Evolutionary conservation across 2,797 vertebrate species (phyloP).

Genomic region (Spea hammondii): DNA sequence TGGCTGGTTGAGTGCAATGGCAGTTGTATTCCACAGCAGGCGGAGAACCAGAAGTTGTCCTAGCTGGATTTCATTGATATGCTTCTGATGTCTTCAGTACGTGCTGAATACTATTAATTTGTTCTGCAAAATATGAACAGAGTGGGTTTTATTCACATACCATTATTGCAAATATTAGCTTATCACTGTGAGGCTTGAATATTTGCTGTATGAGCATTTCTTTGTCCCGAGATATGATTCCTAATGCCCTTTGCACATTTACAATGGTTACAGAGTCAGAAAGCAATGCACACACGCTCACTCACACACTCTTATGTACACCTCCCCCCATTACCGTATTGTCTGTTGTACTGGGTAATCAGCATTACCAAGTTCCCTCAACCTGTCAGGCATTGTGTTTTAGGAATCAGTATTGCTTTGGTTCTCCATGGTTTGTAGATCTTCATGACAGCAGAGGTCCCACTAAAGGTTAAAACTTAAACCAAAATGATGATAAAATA

Average conservation of each 20-base stretch:
- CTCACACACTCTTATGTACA: background rate
- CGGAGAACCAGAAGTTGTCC: too few relatives aligned
- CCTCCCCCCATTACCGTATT: conserved; percentile 17
- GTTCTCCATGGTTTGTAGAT: background rate
- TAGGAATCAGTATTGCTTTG: background rate
- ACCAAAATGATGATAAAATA: too few relatives aligned
- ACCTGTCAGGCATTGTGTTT: background rate
- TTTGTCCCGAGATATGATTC: background rate
- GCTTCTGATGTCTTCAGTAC: too few relatives aligned
- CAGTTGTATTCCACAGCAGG: too few relatives aligned
- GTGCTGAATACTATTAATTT: too few relatives aligned
- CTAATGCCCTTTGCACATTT: conserved; percentile 5
- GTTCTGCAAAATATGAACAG: background rate
- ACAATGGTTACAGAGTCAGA: background rate
- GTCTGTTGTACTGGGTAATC: background rate
- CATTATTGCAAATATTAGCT: background rate
- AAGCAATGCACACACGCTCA: background rate
- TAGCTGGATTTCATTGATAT: too few relatives aligned
- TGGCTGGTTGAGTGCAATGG: too few relatives aligned
- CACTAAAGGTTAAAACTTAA: background rate
- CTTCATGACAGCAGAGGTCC: background rate
- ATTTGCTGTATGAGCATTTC: background rate
- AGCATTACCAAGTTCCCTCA: background rate
- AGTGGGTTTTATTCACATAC: background rate
- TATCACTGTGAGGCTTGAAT: background rate